Evolutionary conservation across 2,113 vertebrate genomes (phyloP), one percentile per base, ranked within the genome.

Genomic region (Acanthochromis polyacanthus): DNA sequence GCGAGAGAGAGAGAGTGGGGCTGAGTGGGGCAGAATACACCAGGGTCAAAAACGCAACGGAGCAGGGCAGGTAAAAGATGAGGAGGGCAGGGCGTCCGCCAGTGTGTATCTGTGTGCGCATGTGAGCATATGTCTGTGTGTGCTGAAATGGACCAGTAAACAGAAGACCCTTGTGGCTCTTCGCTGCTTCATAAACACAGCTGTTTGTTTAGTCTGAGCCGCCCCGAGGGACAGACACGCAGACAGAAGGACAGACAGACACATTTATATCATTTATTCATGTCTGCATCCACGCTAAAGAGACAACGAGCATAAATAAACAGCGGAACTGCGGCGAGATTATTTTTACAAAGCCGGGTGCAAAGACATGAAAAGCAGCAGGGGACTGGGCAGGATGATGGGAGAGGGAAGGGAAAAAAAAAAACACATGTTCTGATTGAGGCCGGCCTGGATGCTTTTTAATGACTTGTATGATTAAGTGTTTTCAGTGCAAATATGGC

Each of bases 181-280:
- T 88, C 73, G 55, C 65, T 85, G 78, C 86, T 88, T 88, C 88
- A 88, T 89, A 91, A 91, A 92, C 88, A 91, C 87, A 90, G 88
- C 87, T 92, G 91, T 92, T 93, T 93, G 91, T 92, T 93, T 92
- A 92, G 91, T 90, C 90, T 91, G 86, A 92, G 86, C 71, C 25
- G 53, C 63, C 90, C 85, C 85, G 22, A 69, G 90, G 86, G 91
- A 93, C 84, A 56, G 86, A 85, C 84, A 75, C 64, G 76, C 77
- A 85, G 89, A 92, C 87, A 88, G 81, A 90, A 52, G 78, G 89
- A 92, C 90, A 91, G 85, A 81, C 86, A 85, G 83, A 84, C 83
- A 89, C 80, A 89, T 84, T 89, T 88, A 80, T 77, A 88, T 91
- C 61, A 90, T 89, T 92, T 90, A 88, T 90, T 92, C 84, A 92